Evolutionary conservation across 2,888 invertebrate genomes (phyloP), one percentile per base, ranked within the genome.

Genomic region (Disparrhopalites patrizii): DNA sequence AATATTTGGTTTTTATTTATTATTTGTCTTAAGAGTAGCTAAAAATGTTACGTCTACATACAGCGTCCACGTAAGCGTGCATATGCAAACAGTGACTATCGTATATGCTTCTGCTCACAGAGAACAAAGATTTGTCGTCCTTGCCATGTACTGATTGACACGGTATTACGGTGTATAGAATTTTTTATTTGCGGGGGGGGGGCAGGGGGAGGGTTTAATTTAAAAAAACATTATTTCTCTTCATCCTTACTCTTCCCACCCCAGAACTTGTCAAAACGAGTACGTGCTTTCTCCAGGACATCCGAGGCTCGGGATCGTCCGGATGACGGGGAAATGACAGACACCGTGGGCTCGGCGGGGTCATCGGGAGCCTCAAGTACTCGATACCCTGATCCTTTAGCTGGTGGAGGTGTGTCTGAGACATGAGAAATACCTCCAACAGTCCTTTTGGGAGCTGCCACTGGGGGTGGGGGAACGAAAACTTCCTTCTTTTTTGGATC

Each of bases 251-350:
- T 75, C 75, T 87, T 87, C 65, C 71, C 71, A 57, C 75, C 73
- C 90, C 90, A 90, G 80, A 91, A 90, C 77, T 89, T 87, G 80
- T 91, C 91, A 78, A 91, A 90, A 76, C 90, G 86, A 79, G 87
- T 88, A 76, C 90, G 86, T 76, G 90, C 90, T 79, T 87, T 86
- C 78, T 90, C 90, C 72, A 91, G 82, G 69, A 90, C 89, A 78
- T 90, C 89, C 64, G 86, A 83, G 38, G 89, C 87, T 56, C 85
- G 82, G 50, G 86, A 81, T 1, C 84, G 82, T 43, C 79, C 77
- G 65, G 73, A 68, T 13, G 73, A 60, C 23, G 77, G 73, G 47
- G 75, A 66, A n/a, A 72, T 57, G 70, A 73, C 62, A 31, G 76
- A 76, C 3, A 74, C 74, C 54, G 72, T 72, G 56, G 68, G 77